Evolutionary conservation across 2,113 vertebrate species (phyloP).

Genomic region (Phoenicopterus ruber): DNA sequence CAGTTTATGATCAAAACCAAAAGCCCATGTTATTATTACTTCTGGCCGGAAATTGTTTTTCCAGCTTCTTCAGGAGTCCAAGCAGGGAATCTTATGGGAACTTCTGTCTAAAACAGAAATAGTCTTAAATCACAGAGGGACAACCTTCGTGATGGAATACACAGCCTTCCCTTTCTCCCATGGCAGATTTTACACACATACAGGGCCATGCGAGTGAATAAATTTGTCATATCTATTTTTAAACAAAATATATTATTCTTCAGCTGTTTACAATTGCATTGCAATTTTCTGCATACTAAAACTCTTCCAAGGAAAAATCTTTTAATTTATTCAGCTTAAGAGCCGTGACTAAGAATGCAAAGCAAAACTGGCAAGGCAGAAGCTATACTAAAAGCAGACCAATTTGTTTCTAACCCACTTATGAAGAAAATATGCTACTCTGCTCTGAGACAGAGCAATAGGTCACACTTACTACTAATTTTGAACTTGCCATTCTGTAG

Average conservation of each 20-base stretch:
- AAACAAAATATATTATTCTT: not conserved
- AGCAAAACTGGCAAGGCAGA: not conserved
- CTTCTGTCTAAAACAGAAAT: not conserved
- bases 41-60: constrained; percentile 10
- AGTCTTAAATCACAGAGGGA: not conserved
- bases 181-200: not conserved
- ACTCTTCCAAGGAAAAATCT: not conserved
- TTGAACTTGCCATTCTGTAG: not conserved
- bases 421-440: not conserved
- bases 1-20: constrained; percentile 27
- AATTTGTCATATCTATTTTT: not conserved
- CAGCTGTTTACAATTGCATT: not conserved
- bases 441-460: not conserved
- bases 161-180: not conserved
- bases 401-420: not conserved
- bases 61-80: constrained; percentile 49
- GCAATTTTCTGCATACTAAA: not conserved
- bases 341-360: not conserved
- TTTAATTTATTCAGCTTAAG: not conserved
- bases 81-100: constrained; percentile 5
- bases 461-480: not conserved
- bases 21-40: constrained; percentile 40
- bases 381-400: not conserved
- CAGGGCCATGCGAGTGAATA: not conserved
- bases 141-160: not conserved